Conservation (phyloP, 2,888 invertebrate species). For the Muschampia plurimacula region DNA sequence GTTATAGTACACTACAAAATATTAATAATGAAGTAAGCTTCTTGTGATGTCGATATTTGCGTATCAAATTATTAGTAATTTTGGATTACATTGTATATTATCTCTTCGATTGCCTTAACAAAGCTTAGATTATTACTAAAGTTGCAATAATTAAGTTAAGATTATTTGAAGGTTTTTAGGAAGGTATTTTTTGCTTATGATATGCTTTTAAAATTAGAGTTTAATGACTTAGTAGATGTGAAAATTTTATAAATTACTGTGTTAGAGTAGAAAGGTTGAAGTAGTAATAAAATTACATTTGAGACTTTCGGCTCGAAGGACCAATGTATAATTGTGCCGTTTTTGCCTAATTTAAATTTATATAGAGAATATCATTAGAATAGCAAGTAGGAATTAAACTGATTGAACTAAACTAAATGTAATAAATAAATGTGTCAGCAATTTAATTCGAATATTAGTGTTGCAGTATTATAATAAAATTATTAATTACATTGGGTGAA, state of each 20-base stretch:
- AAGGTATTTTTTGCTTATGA: neutral
- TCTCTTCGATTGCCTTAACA: neutral
- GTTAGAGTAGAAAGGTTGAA: conserved; percentile 4
- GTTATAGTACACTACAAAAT: neutral
- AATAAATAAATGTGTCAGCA: neutral
- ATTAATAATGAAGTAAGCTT: conserved; percentile 10
- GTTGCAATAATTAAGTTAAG: conserved; percentile 11
- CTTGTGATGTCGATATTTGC: conserved; percentile 22
- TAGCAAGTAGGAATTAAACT: neutral
- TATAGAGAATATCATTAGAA: neutral
- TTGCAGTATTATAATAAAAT: neutral
- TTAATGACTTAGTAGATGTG: neutral
- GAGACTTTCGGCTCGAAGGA: conserved; percentile 18
- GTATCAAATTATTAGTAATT: neutral
- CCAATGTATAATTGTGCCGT: conserved; percentile 13
- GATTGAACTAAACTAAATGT: neutral
- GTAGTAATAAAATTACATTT: conserved; percentile 18
- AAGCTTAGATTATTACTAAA: neutral
- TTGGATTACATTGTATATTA: neutral
- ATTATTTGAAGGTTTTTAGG: neutral
- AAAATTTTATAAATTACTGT: conserved; percentile 2
- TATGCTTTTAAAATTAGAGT: neutral
- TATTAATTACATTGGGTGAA: neutral
- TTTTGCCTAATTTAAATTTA: conserved; percentile 17
- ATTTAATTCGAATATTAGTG: neutral